Percentiles rank a stretch among this genome's conserved stretches.
Evolutionary conservation across 1,140 invertebrate genomes (phyloP).

Genomic region (Lamellibrachia luymesi): DNA sequence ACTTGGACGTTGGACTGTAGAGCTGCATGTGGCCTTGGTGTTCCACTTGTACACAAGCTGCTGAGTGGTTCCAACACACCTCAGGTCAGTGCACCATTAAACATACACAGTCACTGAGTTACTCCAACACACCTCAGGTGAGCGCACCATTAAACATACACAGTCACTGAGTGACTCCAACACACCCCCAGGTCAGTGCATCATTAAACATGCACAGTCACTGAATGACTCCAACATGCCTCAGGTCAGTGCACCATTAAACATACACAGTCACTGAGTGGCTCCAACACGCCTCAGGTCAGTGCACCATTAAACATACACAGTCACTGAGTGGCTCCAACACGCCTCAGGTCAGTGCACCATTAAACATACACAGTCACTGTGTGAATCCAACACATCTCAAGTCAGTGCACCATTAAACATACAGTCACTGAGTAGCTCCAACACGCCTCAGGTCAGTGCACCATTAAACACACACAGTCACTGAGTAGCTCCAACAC

Average conservation of each 20-base stretch:
- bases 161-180: neutral
- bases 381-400: no score
- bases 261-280: neutral
- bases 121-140: neutral
- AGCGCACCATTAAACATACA: neutral
- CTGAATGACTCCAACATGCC: neutral
- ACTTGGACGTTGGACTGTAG: neutral
- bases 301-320: no score
- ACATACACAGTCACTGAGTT: no score
- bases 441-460: neutral
- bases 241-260: neutral
- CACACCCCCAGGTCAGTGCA: neutral
- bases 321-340: no score
- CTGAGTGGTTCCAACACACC: neutral
- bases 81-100: no score
- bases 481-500: neutral
- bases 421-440: no score
- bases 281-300: neutral
- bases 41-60: neutral
- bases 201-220: neutral
- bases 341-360: no score
- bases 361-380: no score
- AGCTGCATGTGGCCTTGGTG: constrained; percentile 11
- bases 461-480: neutral
- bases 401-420: no score